Base-by-base conservation (phyloP, 2,113 vertebrate species). In the Notiomystis cincta region DNA sequence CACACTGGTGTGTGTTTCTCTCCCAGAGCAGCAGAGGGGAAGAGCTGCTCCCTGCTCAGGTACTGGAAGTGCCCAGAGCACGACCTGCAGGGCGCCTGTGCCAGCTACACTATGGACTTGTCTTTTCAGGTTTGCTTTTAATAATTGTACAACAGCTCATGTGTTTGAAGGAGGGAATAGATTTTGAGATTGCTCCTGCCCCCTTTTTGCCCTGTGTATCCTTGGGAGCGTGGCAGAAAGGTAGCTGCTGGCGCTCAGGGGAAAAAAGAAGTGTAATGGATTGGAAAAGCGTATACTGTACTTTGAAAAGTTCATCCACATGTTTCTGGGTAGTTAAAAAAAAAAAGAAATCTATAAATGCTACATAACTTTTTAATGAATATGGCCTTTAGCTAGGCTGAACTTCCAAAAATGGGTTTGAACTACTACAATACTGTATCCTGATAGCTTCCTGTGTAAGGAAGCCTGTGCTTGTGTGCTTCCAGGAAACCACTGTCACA, bases 301-400 rank as follows among this genome's bases (percentile, higher is more conserved):
- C 94, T 95, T 95, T 28, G 69, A 89, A 79, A 97, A 97, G 65
- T 94, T 95, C 47, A 90, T 57, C 88, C 71, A 58, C 35, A 19
- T 81, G 20, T 83, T 82, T 93, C 79, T 81, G 69, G 89, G 67
- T 86, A 89, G 92, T 70, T 84, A 40, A 69, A 82, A 78, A 56
- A 72, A 81, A 53, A 69, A 62, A 51, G 3, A 56, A 79, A 91
- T 96, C 62, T 93, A 96, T 93, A 97, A 96, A 95, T 89, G 89
- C 90, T 64, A 28, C 80, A 83, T 82, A 85, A 95, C 71, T 95
- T 94, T 96, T 96, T 97, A 54, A 95, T 90, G 90, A 97, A 57
- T 77, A 66, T 81, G 75, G 70, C 89, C 96, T 78, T 97, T 73
- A 82, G 89, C 80, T 71, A 94, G 48, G 17, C 71, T 92, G 66